Conservation (phyloP, 2,113 vertebrate species). For the Archilochus colubris region DNA sequence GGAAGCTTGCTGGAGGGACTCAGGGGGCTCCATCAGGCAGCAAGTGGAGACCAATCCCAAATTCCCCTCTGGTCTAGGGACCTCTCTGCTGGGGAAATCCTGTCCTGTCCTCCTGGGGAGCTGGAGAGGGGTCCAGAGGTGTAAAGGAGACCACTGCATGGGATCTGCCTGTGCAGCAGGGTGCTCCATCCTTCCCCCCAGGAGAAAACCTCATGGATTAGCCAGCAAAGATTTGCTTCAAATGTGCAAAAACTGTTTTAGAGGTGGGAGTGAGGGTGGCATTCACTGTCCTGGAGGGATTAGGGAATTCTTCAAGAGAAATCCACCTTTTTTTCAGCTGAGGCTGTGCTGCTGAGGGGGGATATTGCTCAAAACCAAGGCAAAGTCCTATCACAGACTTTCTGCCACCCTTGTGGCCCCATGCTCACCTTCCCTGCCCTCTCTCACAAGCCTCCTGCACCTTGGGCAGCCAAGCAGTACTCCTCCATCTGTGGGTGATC, state of each 20-base stretch:
- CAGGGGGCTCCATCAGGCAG: rapidly evolving
- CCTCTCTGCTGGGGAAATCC: not conserved
- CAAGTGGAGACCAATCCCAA: rapidly evolving
- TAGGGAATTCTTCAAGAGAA: not conserved
- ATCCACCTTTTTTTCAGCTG: not conserved
- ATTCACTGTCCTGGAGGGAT: not conserved
- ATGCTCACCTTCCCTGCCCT: too few relatives aligned
- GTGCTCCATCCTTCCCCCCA: rapidly evolving
- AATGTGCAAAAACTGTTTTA: not conserved
- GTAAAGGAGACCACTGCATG: rapidly evolving
- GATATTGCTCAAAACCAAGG: not conserved
- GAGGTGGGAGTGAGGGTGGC: not conserved
- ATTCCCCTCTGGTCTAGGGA: not conserved
- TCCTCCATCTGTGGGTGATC: not conserved
- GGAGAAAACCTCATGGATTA: not conserved
- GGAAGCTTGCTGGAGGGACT: not conserved
- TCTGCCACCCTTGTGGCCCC: rapidly evolving
- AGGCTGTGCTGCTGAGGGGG: not conserved
- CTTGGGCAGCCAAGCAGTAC: rapidly evolving
- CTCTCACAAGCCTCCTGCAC: not conserved
- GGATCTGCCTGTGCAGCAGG: not conserved
- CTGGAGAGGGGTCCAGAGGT: not conserved
- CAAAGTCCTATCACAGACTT: not conserved
- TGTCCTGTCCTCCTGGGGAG: not conserved
- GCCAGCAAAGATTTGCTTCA: not conserved